A percentile compares a stretch with the other conserved stretches of the same genome.
Conservation (phyloP, 2,888 invertebrate genomes). For the Autographa gamma region DNA sequence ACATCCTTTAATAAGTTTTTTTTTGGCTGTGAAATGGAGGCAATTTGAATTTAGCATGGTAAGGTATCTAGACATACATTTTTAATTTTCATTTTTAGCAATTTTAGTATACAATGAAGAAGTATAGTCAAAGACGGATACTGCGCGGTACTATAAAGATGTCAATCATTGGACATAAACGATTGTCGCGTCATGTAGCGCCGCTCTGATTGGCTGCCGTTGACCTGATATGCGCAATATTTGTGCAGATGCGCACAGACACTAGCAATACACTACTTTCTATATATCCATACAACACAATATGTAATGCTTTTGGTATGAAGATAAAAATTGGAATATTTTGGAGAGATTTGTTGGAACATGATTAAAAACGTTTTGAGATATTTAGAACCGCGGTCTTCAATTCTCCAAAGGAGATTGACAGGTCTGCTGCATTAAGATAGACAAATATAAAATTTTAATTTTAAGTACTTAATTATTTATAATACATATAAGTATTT, state of each 20-base stretch:
- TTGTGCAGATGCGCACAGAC: conserved; percentile 9
- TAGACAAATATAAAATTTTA: too few species aligned
- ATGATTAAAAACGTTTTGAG: too few species aligned
- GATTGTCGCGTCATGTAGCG: not conserved
- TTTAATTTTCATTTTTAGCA: not conserved
- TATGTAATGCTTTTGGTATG: not conserved
- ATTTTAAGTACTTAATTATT: too few species aligned
- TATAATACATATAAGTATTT: too few species aligned
- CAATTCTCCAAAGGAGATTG: too few species aligned
- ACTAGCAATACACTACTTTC: not conserved
- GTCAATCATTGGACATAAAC: not conserved
- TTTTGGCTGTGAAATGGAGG: too few species aligned
- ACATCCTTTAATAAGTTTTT: too few species aligned
- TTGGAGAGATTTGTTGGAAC: too few species aligned
- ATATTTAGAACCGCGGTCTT: too few species aligned
- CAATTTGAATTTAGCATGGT: too few species aligned
- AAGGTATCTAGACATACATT: too few species aligned
- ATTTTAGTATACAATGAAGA: not conserved
- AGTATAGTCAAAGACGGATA: not conserved
- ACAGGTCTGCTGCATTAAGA: too few species aligned
- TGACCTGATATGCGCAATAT: not conserved
- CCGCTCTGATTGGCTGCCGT: not conserved
- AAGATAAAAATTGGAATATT: not conserved
- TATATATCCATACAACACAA: not conserved
- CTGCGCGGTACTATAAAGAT: not conserved